Base-by-base conservation (phyloP, 1,140 invertebrate genomes). In the Brachionus paranguensis region DNA sequence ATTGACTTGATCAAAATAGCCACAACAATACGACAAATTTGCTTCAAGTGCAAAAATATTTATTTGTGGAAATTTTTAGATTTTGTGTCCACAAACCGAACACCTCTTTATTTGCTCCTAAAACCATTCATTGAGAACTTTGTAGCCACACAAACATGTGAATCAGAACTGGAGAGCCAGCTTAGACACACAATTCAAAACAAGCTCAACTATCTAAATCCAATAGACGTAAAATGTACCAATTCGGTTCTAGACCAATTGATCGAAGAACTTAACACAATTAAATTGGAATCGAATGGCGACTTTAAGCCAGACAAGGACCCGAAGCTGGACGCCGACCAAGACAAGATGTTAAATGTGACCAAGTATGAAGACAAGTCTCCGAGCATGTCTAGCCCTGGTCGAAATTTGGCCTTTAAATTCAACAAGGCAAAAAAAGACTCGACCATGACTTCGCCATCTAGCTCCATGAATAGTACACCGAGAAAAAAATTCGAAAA, bases 51-150 rank as follows among this genome's bases (percentile, higher is more conserved):
- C 1, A 81, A 81, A 68, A 81, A 68, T 27, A 60, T 81, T 37
- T 81, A 81, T 24, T 68, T 81, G 20, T 81, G 78, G 78, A 81
- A 81, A 81, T 81, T 60, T 68, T 14, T 81, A 11, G 78, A 81
- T 5, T 81, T 81, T 45, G 37, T 81, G 11, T 41, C 60, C 7
- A 60, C 53, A 10, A 60, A 81, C 27, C 50, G 53, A 20, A 64
- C 78, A 14, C 50, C 78, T 43, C 29, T 81, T 14, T 81, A 43
- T 33, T 24, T 81, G 45, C 33, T 60, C 5, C 53, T 81, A 6
- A 81, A 64, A 27, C 78, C 78, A n/a, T 81, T 81, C 24, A 68
- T 81, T 4, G 78, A 81, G 41, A 81, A 81, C 45, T 81, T 81
- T 81, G 53, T 81, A 0, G 53, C 53, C 55, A 81, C 78, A 20